Conservation (phyloP, 2,113 vertebrate genomes). For the Rhinoptilus africanus region DNA sequence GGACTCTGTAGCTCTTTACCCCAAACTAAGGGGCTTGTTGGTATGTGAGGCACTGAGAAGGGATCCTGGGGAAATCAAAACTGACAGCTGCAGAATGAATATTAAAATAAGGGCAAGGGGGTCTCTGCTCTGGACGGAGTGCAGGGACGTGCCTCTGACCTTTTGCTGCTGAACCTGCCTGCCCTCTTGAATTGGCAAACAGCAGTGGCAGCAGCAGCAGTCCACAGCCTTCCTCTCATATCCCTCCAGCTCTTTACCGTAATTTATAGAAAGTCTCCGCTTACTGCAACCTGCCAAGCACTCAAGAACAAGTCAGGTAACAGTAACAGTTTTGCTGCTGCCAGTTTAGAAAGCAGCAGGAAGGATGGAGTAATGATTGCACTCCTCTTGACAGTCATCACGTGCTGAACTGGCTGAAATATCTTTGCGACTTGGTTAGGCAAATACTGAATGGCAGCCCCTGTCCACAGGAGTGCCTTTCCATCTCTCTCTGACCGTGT, state of each 20-base stretch:
- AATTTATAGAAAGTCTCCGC: constrained; percentile 2
- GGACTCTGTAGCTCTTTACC: neutral
- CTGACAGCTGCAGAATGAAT: neutral
- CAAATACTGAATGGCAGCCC: neutral
- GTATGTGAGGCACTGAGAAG: neutral
- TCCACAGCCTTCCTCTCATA: neutral
- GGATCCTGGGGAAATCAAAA: neutral
- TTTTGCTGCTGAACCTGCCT: neutral
- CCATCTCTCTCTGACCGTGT: neutral
- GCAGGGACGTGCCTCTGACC: neutral
- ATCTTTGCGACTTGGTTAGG: neutral
- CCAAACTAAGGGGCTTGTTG: neutral
- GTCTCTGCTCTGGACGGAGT: neutral
- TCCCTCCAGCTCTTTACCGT: neutral
- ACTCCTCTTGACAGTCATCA: neutral
- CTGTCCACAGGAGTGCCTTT: neutral
- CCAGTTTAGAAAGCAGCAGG: neutral
- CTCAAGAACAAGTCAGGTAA: neutral
- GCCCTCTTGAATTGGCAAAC: neutral
- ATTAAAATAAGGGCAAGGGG: neutral
- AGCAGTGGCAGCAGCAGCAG: neutral
- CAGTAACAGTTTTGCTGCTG: neutral
- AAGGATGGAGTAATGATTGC: neutral
- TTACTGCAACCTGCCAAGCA: neutral
- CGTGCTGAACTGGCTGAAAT: neutral